Conservation (phyloP, 2,113 vertebrate genomes). For the Hippotragus niger region DNA sequence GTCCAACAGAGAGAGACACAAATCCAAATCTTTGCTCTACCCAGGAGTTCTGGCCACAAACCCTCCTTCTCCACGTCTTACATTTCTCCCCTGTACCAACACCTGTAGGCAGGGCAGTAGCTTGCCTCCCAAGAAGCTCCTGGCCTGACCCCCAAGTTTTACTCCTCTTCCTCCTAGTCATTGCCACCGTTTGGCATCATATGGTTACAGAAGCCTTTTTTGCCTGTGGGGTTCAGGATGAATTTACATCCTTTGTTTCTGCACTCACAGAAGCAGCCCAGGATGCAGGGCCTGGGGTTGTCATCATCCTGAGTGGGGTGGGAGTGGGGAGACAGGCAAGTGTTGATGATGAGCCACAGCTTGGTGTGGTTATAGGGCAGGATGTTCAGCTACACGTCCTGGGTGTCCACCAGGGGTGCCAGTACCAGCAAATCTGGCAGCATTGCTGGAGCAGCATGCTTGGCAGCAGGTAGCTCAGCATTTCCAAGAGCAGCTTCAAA, state of each 20-base stretch:
- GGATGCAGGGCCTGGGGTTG: not conserved
- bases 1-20: not conserved
- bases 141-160: not conserved
- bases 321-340: not conserved
- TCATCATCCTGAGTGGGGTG: not conserved
- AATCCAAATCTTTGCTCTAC: not conserved
- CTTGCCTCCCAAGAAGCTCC: not conserved
- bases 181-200: not conserved
- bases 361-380: not conserved
- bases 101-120: not conserved
- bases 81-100: not conserved
- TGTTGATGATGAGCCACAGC: not conserved
- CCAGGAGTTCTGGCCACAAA: not conserved
- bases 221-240: not conserved
- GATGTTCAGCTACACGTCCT: not conserved
- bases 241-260: not conserved
- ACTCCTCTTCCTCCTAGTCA: not conserved
- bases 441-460: not conserved
- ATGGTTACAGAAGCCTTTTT: not conserved
- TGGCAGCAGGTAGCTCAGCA: not conserved
- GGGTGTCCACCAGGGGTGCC: not conserved
- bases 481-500: no score
- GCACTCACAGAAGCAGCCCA: not conserved
- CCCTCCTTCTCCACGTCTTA: not conserved
- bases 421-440: not conserved